These are phyloP conservation scores for Axis porcinus DNA, from an alignment of 2,113 vertebrate species.

Conservation along the genomic window DNA sequence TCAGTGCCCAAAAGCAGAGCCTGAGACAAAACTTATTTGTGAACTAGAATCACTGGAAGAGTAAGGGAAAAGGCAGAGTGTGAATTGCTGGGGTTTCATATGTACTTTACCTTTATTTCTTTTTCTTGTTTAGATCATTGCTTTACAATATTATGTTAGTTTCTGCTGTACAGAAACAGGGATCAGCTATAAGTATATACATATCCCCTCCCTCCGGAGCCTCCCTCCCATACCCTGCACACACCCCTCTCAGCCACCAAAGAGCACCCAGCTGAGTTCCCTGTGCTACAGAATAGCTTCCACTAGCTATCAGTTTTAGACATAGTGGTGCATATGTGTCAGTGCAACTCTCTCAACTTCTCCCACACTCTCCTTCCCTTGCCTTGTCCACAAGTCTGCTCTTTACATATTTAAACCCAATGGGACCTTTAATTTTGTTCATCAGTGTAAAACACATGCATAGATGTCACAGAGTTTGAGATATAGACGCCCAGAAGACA, in stretches of 20 bases:
- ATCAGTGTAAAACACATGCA: neutral
- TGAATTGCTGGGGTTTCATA: neutral
- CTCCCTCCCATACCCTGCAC: neutral
- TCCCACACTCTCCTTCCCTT: neutral
- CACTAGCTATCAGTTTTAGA: neutral
- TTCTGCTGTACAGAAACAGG: neutral
- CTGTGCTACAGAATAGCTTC: neutral
- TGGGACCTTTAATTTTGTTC: neutral
- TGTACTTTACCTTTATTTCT: neutral
- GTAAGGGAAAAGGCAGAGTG: neutral
- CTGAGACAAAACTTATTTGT: neutral
- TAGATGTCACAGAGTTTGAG: neutral
- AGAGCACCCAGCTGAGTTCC: neutral
- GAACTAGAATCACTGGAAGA: neutral
- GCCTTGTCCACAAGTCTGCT: neutral
- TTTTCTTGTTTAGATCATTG: neutral
- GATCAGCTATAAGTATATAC: neutral
- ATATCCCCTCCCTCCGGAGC: neutral
- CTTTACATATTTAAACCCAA: neutral
- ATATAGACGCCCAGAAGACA: neutral
- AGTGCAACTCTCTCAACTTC: neutral
- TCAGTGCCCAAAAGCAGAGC: neutral
- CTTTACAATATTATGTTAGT: neutral
- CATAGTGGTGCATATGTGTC: neutral
- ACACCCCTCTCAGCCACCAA: fast-evolving